A percentile compares a stretch with the other conserved stretches of the same genome.
phyloP scores from a whole-genome alignment of 1,140 invertebrate species.

The Rhagoletis zephyria region DNA sequence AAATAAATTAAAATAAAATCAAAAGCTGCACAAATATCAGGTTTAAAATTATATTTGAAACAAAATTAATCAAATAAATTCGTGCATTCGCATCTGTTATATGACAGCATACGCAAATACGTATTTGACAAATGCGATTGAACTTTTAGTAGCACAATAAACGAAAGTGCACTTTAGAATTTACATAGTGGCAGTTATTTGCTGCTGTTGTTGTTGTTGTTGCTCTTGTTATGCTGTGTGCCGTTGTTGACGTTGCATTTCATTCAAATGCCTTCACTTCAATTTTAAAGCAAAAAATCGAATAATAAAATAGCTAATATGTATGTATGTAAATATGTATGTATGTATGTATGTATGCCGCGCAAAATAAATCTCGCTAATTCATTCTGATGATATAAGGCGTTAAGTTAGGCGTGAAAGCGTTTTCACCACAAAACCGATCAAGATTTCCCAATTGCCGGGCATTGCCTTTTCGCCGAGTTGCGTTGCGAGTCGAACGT shows the following conservation, averaged over 20 bases:
- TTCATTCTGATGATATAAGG: conserved; percentile 52
- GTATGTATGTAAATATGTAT: background rate
- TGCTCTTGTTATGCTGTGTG: conserved; percentile 10
- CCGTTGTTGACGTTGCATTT: conserved; percentile 41
- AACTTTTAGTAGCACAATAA: conserved; percentile 48
- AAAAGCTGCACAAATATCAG: too few relatives aligned
- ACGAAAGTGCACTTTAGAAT: conserved; percentile 50
- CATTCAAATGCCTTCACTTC: conserved; percentile 43
- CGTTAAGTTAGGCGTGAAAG: conserved; percentile 44
- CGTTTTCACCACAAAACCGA: conserved; percentile 43
- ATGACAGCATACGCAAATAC: background rate
- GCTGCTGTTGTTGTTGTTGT: conserved; percentile 12
- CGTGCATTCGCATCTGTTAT: background rate
- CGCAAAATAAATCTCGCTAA: background rate
- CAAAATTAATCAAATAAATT: background rate
- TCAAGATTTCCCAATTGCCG: conserved; percentile 47
- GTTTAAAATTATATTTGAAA: too few relatives aligned
- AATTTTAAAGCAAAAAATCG: background rate
- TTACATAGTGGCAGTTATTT: conserved; percentile 29
- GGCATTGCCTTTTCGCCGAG: conserved; percentile 49
- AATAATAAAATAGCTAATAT: background rate
- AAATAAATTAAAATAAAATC: too few relatives aligned
- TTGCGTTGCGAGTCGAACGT: background rate
- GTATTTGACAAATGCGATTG: conserved; percentile 46
- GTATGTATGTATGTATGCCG: background rate